Evolutionary conservation across 2,888 invertebrate genomes (phyloP).

Genomic region (Bugula neritina): DNA sequence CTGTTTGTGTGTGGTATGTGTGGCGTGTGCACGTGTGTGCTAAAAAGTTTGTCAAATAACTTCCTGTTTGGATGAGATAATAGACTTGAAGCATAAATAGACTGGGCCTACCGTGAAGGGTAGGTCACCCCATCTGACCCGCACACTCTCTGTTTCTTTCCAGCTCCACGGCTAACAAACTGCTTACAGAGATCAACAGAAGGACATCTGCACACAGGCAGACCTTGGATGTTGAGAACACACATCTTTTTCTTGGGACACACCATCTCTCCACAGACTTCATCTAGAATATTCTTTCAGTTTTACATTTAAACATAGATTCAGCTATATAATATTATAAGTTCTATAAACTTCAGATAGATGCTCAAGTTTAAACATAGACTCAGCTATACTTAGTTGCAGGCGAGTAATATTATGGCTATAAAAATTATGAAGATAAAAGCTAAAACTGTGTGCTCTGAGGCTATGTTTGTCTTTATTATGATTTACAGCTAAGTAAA

Average conservation of each 20-base stretch:
- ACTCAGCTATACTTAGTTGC: no score
- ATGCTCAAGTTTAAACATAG: no score
- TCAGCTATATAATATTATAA: no score
- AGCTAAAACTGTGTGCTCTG: neutral
- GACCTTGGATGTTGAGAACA: conserved; percentile 46
- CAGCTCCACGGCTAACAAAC: conserved; percentile 32
- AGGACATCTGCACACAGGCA: conserved; percentile 47
- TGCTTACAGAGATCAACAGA: conserved; percentile 36
- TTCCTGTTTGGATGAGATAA: no score
- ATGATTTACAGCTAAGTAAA: no score
- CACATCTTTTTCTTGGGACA: conserved; percentile 48
- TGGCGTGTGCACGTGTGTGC: no score
- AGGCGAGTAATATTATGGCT: neutral
- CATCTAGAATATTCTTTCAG: conserved; percentile 35
- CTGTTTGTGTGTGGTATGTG: no score
- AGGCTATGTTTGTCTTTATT: no score
- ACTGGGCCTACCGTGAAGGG: conserved; percentile 35
- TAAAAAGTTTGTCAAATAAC: no score
- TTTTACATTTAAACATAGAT: no score
- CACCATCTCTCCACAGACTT: conserved; percentile 38
- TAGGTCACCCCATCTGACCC: conserved; percentile 43
- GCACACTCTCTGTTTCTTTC: conserved; percentile 38
- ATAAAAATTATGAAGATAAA: neutral
- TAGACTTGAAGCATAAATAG: no score
- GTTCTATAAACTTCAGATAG: no score